phyloP scores from a whole-genome alignment of 2,888 invertebrate species.

The Xestia ashworthii region DNA sequence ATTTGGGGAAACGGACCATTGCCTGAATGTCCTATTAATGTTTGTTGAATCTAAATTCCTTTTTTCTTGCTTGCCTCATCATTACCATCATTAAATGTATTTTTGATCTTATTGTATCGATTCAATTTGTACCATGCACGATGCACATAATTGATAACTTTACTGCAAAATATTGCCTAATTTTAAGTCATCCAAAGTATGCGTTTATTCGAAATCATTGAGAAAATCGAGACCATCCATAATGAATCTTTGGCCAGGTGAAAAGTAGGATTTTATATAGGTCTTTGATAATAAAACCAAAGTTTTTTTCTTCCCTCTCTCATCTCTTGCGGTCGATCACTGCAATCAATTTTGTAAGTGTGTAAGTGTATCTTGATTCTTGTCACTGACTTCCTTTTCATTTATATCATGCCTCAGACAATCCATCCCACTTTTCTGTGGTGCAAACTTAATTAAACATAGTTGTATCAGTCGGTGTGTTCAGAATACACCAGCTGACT shows the following conservation, averaged over 20 bases:
- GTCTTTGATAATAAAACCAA: neutral
- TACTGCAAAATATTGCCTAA: neutral
- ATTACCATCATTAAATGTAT: neutral
- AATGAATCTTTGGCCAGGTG: neutral
- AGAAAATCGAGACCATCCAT: neutral
- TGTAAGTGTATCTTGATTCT: neutral
- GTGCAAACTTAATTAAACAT: neutral
- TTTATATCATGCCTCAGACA: neutral
- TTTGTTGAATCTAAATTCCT: neutral
- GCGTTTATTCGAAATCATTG: neutral
- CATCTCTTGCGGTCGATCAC: neutral
- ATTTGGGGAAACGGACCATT: neutral
- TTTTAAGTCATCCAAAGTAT: neutral
- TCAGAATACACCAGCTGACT: slow-evolving; percentile 62
- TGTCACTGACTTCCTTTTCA: neutral
- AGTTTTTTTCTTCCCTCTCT: neutral
- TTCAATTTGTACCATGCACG: neutral
- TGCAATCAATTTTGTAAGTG: neutral
- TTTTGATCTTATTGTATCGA: neutral
- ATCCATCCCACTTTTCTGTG: neutral
- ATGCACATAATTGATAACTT: neutral
- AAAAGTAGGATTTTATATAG: neutral
- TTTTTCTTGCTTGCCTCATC: neutral
- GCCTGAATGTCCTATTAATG: neutral
- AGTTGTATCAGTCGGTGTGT: slow-evolving; percentile 15